Conservation (phyloP, 1,140 invertebrate species). For the Drosophila lini region DNA sequence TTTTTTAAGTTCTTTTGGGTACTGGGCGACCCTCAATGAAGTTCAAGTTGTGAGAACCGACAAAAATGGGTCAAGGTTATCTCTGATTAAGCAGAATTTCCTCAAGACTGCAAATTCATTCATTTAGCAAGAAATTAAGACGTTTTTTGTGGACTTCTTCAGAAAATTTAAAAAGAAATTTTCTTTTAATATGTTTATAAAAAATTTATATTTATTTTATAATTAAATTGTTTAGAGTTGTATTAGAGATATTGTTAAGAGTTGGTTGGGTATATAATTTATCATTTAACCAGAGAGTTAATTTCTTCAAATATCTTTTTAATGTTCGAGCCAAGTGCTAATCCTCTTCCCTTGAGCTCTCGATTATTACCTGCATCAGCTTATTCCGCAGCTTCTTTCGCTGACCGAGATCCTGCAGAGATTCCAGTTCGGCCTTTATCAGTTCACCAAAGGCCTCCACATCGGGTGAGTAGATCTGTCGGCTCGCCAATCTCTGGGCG, state of each 20-base stretch:
- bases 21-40: constrained; percentile 20
- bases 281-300: no score
- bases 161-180: background rate
- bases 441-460: constrained; percentile 10
- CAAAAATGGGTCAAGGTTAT: constrained; percentile 23
- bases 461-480: background rate
- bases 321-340: background rate
- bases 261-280: no score
- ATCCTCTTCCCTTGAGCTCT: background rate
- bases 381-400: background rate
- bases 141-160: background rate
- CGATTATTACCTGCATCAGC: constrained; percentile 3
- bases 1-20: background rate
- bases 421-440: constrained; percentile 7
- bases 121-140: constrained; percentile 6
- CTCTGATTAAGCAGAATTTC: constrained; percentile 18
- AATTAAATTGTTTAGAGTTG: no score
- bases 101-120: constrained; percentile 11
- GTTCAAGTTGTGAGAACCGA: constrained; percentile 46
- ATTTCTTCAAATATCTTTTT: no score
- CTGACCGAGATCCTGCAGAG: background rate
- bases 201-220: no score
- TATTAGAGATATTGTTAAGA: no score
- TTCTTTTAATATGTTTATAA: no score
- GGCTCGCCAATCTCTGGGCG: background rate